Evolutionary conservation across 2,797 vertebrate genomes (phyloP).

Genomic region (Masticophis lateralis): DNA sequence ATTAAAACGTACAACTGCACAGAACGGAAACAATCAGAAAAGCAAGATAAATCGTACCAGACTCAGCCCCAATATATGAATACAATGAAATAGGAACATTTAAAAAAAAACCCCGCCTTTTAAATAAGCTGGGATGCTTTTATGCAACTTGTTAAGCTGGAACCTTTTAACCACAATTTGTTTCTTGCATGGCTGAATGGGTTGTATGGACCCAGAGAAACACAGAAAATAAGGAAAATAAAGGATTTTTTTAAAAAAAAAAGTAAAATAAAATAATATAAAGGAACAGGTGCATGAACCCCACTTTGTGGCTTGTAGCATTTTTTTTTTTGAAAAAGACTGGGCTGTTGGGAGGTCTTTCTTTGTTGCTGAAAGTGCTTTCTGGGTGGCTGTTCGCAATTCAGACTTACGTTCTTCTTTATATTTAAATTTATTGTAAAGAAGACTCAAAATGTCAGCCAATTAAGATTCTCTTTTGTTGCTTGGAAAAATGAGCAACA

Average conservation of each 20-base stretch:
- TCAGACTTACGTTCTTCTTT: neutral
- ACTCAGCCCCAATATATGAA: neutral
- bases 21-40: neutral
- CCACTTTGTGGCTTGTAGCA: neutral
- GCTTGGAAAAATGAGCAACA: neutral
- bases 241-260: neutral
- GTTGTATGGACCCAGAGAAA: neutral
- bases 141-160: neutral
- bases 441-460: neutral
- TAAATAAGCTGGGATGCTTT: neutral
- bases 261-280: neutral
- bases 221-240: neutral
- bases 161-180: neutral
- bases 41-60: neutral
- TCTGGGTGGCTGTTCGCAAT: neutral
- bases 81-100: neutral
- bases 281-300: neutral
- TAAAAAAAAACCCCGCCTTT: neutral
- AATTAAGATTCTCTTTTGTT: neutral
- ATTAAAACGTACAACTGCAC: neutral
- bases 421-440: neutral
- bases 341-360: neutral
- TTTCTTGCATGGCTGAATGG: neutral
- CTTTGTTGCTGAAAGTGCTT: neutral
- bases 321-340: neutral